These are phyloP conservation scores for Brachionus angularis DNA, from an alignment of 1,140 invertebrate species.

Conservation along the genomic window DNA sequence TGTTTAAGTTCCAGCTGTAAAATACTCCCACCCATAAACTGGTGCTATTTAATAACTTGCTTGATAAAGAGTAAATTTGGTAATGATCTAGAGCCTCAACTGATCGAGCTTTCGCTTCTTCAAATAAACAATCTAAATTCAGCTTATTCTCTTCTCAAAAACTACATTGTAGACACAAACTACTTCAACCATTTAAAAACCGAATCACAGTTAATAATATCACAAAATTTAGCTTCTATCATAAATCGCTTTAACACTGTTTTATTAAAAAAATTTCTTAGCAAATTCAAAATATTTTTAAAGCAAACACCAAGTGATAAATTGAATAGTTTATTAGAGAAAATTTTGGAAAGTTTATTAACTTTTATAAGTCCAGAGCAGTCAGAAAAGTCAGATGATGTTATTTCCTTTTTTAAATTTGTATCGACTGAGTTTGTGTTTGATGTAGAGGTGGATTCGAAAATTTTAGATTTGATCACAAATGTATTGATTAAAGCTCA, in stretches of 20 bases:
- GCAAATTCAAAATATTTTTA: conserved; percentile 8
- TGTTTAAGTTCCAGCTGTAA: conserved; percentile 15
- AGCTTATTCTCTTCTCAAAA: conserved; percentile 26
- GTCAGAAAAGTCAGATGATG: neutral
- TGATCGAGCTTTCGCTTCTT: conserved; percentile 22
- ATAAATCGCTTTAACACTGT: neutral
- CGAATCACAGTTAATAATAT: conserved; percentile 8
- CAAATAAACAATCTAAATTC: conserved; percentile 28
- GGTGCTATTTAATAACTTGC: conserved; percentile 30
- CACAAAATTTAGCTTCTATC: neutral
- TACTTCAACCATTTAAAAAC: conserved; percentile 5
- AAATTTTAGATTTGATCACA: neutral
- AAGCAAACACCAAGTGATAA: neutral
- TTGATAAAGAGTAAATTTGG: conserved; percentile 37
- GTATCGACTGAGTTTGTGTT: neutral
- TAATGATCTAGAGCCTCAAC: neutral
- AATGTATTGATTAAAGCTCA: neutral
- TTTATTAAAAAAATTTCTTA: neutral
- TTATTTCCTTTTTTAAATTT: neutral
- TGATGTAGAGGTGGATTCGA: neutral
- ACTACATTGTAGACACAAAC: conserved; percentile 31
- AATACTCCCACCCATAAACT: conserved; percentile 30
- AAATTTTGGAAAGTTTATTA: neutral
- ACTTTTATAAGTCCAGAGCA: neutral
- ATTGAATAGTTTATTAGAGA: neutral